A percentile compares a stretch with the other conserved stretches of the same genome.
These are phyloP conservation scores for Apantesis nais DNA, from an alignment of 2,888 invertebrate genomes.

Conservation along the genomic window DNA sequence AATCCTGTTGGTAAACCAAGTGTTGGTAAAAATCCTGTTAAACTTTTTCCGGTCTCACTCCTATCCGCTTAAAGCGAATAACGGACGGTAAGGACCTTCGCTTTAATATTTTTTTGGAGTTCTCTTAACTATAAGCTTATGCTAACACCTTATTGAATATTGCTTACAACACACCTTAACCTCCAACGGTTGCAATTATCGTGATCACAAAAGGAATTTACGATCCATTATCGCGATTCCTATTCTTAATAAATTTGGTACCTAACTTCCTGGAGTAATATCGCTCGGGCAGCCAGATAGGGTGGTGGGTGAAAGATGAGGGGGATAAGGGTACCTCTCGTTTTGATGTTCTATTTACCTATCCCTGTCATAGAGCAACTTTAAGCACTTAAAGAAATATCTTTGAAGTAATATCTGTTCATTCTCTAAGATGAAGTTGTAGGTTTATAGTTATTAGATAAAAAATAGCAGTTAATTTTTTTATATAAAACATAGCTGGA, in stretches of 20 bases:
- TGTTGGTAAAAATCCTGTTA: no score
- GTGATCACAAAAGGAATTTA: slow-evolving; percentile 16
- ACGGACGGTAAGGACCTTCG: no score
- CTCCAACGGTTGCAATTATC: slow-evolving; percentile 8
- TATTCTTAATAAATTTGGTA: slow-evolving; percentile 24
- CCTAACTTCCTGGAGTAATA: slow-evolving; percentile 18
- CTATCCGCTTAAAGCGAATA: no score
- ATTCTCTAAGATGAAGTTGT: slow-evolving; percentile 7
- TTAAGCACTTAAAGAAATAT: slow-evolving; percentile 22
- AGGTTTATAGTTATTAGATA: slow-evolving; percentile 8
- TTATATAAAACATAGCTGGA: no score
- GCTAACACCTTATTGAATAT: background rate
- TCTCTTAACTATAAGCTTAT: background rate
- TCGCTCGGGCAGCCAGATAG: slow-evolving; percentile 7
- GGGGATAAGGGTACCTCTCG: slow-evolving; percentile 18
- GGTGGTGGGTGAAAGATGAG: slow-evolving; percentile 3
- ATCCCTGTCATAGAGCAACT: slow-evolving; percentile 20
- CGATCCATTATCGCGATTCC: slow-evolving; percentile 19
- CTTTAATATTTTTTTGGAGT: no score
- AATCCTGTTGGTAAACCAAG: no score
- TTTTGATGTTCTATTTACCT: slow-evolving; percentile 26
- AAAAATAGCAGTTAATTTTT: background rate
- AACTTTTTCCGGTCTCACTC: no score
- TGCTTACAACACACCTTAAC: background rate
- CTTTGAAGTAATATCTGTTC: slow-evolving; percentile 17